Evolutionary conservation across 2,888 invertebrate species (phyloP), one percentile per base, ranked within the genome.

Genomic region (Branchipolynoe longqiensis): DNA sequence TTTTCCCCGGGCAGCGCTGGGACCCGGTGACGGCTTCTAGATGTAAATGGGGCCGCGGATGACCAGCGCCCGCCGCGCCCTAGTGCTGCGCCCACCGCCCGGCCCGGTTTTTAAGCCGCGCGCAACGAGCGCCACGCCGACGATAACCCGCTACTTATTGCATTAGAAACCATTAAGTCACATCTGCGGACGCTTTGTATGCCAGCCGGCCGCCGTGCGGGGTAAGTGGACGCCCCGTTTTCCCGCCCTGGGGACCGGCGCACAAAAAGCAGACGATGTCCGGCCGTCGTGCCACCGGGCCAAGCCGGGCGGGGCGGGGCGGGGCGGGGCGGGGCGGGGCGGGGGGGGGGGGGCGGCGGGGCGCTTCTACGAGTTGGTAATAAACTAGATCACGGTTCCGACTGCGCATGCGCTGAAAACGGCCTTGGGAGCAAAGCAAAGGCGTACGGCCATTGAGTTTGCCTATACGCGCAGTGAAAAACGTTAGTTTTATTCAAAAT

Each of bases 111-210:
- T 78, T 78, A 78, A 78, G 54, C 78, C 1, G 54, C 78, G 28
- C 48, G 2, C 14, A 78, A 78, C 41, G 78, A 54, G n/a, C 54
- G 78, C 28, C 48, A 33, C 14, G 48, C 14, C 31, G 31, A 8
- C 78, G 41, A 78, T 78, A 78, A 28, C 41, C 41, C 78, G 41
- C 78, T 78, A 54, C 78, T 78, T 78, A 78, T 78, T 78, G 48
- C 78, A 78, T 78, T 78, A 78, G 48, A 78, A 78, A 31, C 78
- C 78, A 78, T 78, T 78, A 78, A 54, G 54, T 41, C 48, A 41
- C 54, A 25, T 25, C 54, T n/a, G 48, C 1, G 18, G 54, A 54
- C 54, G 54, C 78, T 78, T 78, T 78, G 78, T 78, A 78, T 78
- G 41, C 78, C 54, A 28, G 31, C 31, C 48, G 54, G 12, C 31